phyloP scores from a whole-genome alignment of 2,113 vertebrate species.

The Lathamus discolor region DNA sequence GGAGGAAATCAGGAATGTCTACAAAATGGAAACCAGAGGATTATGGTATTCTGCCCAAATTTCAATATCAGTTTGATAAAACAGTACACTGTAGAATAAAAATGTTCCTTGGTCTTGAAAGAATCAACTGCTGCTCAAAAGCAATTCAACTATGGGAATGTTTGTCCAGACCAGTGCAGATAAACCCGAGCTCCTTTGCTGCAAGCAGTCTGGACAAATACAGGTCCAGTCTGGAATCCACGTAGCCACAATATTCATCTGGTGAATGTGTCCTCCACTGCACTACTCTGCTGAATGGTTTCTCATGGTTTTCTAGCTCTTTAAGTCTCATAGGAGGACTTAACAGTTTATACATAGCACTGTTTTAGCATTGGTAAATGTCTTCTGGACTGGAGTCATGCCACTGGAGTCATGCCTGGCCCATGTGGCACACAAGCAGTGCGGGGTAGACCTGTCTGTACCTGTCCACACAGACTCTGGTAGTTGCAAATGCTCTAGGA shows the following conservation, averaged over 20 bases:
- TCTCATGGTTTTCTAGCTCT: neutral
- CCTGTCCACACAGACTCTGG: neutral
- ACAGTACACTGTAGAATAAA: neutral
- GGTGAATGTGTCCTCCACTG: neutral
- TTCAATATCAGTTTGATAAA: neutral
- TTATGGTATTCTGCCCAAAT: neutral
- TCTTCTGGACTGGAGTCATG: neutral
- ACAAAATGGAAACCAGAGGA: neutral
- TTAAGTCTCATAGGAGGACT: neutral
- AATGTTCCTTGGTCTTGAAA: fast-evolving
- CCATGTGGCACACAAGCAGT: neutral
- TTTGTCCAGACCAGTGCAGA: neutral
- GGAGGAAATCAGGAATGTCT: neutral
- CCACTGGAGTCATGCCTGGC: neutral
- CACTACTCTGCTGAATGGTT: neutral
- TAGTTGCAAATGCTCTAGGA: neutral
- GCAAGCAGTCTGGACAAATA: neutral
- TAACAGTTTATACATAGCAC: neutral
- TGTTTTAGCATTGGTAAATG: neutral
- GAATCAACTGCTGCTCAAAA: neutral
- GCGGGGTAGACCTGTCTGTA: neutral
- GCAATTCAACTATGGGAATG: neutral
- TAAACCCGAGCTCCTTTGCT: neutral
- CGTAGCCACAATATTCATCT: neutral
- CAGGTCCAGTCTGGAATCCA: neutral